Conservation (phyloP, 2,113 vertebrate species). For the Oreotrochilus melanogaster region DNA sequence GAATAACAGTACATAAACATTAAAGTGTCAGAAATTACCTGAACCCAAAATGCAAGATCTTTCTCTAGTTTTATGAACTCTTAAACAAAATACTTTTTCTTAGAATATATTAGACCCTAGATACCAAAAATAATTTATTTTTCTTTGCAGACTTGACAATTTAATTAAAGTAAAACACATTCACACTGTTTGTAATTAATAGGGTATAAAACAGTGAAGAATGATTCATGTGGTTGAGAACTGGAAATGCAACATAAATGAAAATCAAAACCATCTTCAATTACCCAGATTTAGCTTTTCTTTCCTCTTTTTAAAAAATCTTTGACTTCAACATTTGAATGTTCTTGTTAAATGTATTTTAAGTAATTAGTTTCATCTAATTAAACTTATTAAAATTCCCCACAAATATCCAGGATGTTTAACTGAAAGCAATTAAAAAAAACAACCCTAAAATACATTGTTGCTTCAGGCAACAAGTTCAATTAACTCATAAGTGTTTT, state of each 20-base stretch:
- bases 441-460: neutral
- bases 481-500: neutral
- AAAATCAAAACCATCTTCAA: neutral
- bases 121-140: constrained; percentile 4
- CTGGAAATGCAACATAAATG: neutral
- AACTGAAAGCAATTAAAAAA: neutral
- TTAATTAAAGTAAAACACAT: constrained; percentile 44
- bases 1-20: neutral
- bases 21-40: neutral
- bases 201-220: neutral
- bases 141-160: neutral
- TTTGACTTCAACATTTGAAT: neutral
- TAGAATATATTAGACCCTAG: neutral
- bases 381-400: neutral
- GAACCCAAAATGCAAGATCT: neutral
- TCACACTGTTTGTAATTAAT: constrained; percentile 22
- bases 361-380: neutral
- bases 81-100: neutral
- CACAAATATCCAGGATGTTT: neutral
- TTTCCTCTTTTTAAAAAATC: neutral
- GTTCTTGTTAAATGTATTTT: neutral
- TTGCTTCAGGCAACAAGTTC: neutral
- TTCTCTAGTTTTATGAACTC: neutral
- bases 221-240: neutral
- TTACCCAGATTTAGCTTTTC: neutral